phyloP scores from a whole-genome alignment of 1,140 invertebrate species.

The Onthophagus taurus region DNA sequence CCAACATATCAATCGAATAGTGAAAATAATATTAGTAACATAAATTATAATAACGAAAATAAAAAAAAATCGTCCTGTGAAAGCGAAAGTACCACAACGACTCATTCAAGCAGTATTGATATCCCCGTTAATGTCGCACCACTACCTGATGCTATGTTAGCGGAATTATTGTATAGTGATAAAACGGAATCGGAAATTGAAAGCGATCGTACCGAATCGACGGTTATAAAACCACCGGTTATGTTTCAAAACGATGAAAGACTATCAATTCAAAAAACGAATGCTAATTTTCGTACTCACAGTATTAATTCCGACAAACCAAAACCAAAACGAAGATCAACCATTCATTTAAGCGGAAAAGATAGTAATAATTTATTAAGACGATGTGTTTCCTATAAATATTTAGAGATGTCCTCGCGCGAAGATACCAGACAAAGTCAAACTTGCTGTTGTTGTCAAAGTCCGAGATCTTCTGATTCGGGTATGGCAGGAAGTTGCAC shows the following conservation, averaged over 20 bases:
- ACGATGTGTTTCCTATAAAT: slow-evolving; percentile 43
- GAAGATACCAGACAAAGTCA: slow-evolving; percentile 14
- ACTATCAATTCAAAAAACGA: slow-evolving; percentile 16
- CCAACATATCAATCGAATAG: slow-evolving; percentile 40
- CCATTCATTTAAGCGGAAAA: slow-evolving; percentile 26
- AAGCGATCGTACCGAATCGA: slow-evolving; percentile 28
- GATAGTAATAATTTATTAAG: slow-evolving; percentile 18
- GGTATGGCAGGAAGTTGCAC: slow-evolving; percentile 74
- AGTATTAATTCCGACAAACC: slow-evolving; percentile 27
- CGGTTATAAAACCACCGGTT: slow-evolving; percentile 44
- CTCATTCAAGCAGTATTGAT: slow-evolving; percentile 46
- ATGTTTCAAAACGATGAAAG: slow-evolving; percentile 38
- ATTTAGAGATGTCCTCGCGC: slow-evolving; percentile 30
- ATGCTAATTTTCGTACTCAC: slow-evolving; percentile 29
- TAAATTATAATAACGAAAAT: neutral
- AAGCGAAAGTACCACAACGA: slow-evolving; percentile 21
- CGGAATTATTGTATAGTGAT: slow-evolving; percentile 42
- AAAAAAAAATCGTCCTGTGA: slow-evolving; percentile 5
- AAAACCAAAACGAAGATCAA: slow-evolving; percentile 26
- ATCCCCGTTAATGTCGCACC: slow-evolving; percentile 39
- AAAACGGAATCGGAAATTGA: slow-evolving; percentile 23
- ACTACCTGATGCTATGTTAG: slow-evolving; percentile 41
- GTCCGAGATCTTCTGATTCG: slow-evolving; percentile 66
- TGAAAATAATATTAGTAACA: slow-evolving; percentile 27
- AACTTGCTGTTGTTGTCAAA: slow-evolving; percentile 50